Evolutionary conservation across 2,113 vertebrate species (phyloP), one percentile per base, ranked within the genome.

Genomic region (Panthera uncia): DNA sequence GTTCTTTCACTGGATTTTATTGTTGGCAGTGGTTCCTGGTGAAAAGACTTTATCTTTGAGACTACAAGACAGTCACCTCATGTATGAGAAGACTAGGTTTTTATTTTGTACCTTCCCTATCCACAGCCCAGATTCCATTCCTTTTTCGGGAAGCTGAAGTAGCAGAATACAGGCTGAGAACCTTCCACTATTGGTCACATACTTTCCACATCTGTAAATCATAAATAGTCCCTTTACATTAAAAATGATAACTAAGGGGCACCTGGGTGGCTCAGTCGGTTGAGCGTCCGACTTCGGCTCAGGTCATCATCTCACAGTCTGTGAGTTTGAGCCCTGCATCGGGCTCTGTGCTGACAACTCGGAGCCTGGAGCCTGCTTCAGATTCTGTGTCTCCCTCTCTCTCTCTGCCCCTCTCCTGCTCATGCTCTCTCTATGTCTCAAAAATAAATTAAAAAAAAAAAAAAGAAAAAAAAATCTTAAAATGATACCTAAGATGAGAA

Each of bases 1-100:
- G 36, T 92, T 89, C 66, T 96, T 82, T 91, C 48, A 19, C 29
- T 91, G 61, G 48, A 48, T 63, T 85, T 97, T 50, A 78, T 89
- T 55, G 14, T 88, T 86, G 55, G 55, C 29, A 61, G 0, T 71
- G 23, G 23, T 92, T 63, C 55, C 92, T 92, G 48, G 36, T 68
- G 55, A 83, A 95, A 94, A 88, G 45, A 68, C 57, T 16, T 90
- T 96, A n/a, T 95, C 79, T 97, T 36, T 95, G 36, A 92, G 45
- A 16, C 69, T 61, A 19, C 3, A 89, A 61, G 48, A 71, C 7
- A 29, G 57, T 68, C 31, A 9, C 7, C 21, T 95, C 19, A 45
- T 57, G 15, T n/a, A 50, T 69, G 61, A 55, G 45, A 91, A 81
- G 31, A 55, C 55, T 27, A 63, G 41, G 27, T 90, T 97, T 96